Conservation (phyloP, 2,888 invertebrate species). For the Herminia tarsipennalis region DNA sequence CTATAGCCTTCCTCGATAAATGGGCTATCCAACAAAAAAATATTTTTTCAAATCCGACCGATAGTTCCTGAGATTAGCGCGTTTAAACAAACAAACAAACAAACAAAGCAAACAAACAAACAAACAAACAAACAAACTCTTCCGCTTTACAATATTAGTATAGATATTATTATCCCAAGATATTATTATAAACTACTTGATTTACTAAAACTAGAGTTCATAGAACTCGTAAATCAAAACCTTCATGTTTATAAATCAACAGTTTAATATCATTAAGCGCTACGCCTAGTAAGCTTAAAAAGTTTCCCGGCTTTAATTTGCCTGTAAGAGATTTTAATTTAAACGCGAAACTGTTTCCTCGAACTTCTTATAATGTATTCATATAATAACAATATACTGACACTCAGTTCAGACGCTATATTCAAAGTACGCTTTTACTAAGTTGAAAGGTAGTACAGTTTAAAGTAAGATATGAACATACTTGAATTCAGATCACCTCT, state of each 20-base stretch:
- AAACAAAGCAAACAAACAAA: too few relatives aligned
- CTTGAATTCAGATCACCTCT: not conserved
- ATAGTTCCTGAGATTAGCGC: too few relatives aligned
- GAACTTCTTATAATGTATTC: constrained; percentile 75
- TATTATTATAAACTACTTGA: too few relatives aligned
- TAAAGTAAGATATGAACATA: constrained; percentile 1
- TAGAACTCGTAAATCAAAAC: constrained; percentile 53
- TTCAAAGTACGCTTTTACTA: constrained; percentile 6
- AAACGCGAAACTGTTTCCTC: constrained; percentile 70
- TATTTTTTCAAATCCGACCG: too few relatives aligned
- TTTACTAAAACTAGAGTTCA: too few relatives aligned
- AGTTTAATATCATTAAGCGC: constrained; percentile 77
- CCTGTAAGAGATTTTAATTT: constrained; percentile 76
- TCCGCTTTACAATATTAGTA: too few relatives aligned
- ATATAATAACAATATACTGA: constrained; percentile 68
- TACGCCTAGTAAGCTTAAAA: constrained; percentile 73
- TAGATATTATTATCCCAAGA: too few relatives aligned
- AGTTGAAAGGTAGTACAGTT: not conserved
- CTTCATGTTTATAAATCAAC: constrained; percentile 73
- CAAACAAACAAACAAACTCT: too few relatives aligned
- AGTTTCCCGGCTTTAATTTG: constrained; percentile 74
- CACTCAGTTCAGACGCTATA: constrained; percentile 37
- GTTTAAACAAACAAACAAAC: too few relatives aligned
- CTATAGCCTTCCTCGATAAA: too few relatives aligned
- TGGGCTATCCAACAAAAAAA: too few relatives aligned